Conservation (phyloP, 2,888 invertebrate genomes). For the Aquatica leii region DNA sequence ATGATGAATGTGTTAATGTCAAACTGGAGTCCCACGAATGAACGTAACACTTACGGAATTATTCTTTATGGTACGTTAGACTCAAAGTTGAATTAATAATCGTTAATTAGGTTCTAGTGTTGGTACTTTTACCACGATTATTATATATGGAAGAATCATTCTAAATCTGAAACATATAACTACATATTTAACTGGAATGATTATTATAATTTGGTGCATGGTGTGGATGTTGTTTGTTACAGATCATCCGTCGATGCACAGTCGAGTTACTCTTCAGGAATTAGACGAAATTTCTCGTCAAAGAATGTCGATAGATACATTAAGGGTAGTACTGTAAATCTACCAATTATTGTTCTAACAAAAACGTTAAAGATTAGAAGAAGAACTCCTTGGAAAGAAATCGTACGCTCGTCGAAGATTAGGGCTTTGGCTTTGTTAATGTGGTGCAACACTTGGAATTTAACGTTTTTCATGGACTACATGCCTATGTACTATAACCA, state of each 20-base stretch:
- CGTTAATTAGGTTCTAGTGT: slow-evolving; percentile 2
- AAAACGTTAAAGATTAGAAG: background rate
- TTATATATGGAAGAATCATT: background rate
- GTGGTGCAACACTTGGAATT: slow-evolving; percentile 16
- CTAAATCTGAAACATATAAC: background rate
- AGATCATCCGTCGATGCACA: slow-evolving; percentile 65
- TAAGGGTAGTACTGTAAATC: background rate
- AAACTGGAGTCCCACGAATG: slow-evolving; percentile 7
- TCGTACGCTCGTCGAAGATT: background rate
- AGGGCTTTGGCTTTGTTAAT: slow-evolving; percentile 12
- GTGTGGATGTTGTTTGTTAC: slow-evolving; percentile 63
- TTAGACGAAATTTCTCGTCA: slow-evolving; percentile 49
- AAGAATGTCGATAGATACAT: slow-evolving; percentile 50
- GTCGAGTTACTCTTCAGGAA: slow-evolving; percentile 63
- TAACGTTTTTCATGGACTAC: slow-evolving; percentile 11
- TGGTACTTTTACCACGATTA: background rate
- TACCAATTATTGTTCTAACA: background rate
- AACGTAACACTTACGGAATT: background rate
- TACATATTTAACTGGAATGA: slow-evolving; percentile 48
- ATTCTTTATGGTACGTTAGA: slow-evolving; percentile 8
- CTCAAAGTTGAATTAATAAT: background rate
- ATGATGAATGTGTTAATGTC: slow-evolving; percentile 12
- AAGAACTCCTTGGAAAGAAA: slow-evolving; percentile 8
- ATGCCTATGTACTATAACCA: slow-evolving; percentile 6
- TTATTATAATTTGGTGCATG: slow-evolving; percentile 53